These are phyloP conservation scores for Vidua macroura DNA, from an alignment of 2,113 vertebrate species.

Conservation along the genomic window DNA sequence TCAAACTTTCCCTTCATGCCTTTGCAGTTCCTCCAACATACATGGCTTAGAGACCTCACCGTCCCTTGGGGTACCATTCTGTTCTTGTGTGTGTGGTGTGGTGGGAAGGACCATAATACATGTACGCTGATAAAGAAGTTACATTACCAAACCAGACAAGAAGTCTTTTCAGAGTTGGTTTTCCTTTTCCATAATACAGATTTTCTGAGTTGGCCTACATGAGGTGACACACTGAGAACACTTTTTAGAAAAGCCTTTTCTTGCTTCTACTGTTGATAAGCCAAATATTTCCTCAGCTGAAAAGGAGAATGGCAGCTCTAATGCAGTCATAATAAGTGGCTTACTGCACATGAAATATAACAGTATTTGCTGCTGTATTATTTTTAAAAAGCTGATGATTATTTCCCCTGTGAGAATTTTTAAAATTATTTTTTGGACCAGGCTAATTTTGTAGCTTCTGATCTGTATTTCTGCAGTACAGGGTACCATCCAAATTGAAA, in stretches of 20 bases:
- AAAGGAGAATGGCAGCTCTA: neutral
- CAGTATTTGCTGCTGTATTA: neutral
- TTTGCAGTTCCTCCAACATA: neutral
- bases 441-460: neutral
- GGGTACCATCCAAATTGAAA: neutral
- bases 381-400: neutral
- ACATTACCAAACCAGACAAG: neutral
- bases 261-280: neutral
- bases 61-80: neutral
- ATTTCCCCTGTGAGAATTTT: neutral
- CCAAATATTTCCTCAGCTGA: neutral
- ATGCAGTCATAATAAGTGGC: neutral
- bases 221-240: neutral
- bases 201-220: neutral
- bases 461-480: neutral
- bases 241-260: neutral
- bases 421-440: neutral
- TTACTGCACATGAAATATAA: neutral
- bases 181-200: neutral
- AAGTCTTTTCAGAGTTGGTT: neutral
- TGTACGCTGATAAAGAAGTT: neutral
- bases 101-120: neutral
- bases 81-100: neutral
- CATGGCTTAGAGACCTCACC: fast-evolving
- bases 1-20: neutral